Evolutionary conservation across 2,888 invertebrate species (phyloP), one percentile per base, ranked within the genome.

Genomic region (Drosophila macrospina): DNA sequence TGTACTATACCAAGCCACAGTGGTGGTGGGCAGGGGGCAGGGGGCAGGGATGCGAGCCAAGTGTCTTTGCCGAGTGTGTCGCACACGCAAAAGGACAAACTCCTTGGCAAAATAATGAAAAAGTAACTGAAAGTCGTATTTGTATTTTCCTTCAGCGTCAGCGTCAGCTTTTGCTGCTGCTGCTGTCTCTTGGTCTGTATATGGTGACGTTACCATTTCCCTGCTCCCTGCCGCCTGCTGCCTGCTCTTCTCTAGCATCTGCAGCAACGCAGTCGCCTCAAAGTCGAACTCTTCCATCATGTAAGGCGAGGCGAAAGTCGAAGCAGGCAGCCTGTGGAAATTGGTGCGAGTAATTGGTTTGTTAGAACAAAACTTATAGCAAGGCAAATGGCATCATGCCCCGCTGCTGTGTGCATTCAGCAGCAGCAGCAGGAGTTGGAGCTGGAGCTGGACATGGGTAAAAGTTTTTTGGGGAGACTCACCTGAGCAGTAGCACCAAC

Each of bases 91-190:
- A 74, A 83, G 84, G 86, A 83, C 80, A 88, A 86, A 88, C 88
- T 88, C 85, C 87, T 80, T 88, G 78, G 81, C 68, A 88, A 84
- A 87, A 88, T 88, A 84, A 88, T 84, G 88, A 88, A 84, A 84
- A 84, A 84, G 83, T 84, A 84, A 88, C 83, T 88, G 86, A 88
- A 84, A 84, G 83, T 84, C 83, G 83, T 88, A 83, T 83, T 88
- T 84, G 86, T 83, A 83, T 86, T 88, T 83, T 85, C 57, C 70
- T 73, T 68, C 67, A 83, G 75, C 75, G 51, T 67, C 70, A 67
- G 37, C 63, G 16, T 55, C 54, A 47, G 24, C 50, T 57, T 30
- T 30, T 4, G 3, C 51, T 11, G 7, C 8, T 16, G 28, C 45
- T 24, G 1, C 44, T 59, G 3, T 42, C 8, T 32, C 41, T 48